Conservation (phyloP, 1,140 invertebrate species). For the Cyphomyrmex costatus region DNA sequence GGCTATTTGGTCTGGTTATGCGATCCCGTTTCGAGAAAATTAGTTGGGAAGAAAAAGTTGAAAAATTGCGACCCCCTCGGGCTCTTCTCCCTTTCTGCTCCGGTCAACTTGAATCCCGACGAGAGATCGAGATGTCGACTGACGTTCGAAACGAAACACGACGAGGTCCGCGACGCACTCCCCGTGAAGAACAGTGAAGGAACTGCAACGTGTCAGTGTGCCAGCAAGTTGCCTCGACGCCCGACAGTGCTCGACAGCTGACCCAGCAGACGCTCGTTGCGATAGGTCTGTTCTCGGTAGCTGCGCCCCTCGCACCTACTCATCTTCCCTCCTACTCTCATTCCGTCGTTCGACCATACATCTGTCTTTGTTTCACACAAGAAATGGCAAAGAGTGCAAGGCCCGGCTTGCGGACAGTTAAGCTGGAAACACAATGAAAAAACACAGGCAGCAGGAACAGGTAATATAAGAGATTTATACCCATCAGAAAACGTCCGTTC, state of each 20-base stretch:
- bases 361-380: neutral
- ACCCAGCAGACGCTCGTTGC: constrained; percentile 71
- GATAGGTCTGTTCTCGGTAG: constrained; percentile 38
- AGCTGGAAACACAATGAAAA: too few species aligned
- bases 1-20: neutral
- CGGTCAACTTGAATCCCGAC: too few species aligned
- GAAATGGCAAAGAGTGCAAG: neutral
- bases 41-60: too few species aligned
- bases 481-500: too few species aligned
- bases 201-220: neutral
- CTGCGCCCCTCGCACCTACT: neutral
- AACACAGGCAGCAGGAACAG: too few species aligned
- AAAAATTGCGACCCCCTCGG: too few species aligned
- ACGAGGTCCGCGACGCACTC: neutral
- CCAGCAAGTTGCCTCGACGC: neutral
- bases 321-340: neutral
- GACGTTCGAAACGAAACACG: neutral
- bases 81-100: too few species aligned
- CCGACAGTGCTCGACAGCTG: too few species aligned
- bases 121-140: too few species aligned
- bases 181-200: neutral
- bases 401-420: too few species aligned
- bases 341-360: neutral
- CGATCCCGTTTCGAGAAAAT: neutral
- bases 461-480: too few species aligned